These are phyloP conservation scores for Megalops cyprinoides DNA, from an alignment of 2,797 vertebrate species.

Conservation along the genomic window DNA sequence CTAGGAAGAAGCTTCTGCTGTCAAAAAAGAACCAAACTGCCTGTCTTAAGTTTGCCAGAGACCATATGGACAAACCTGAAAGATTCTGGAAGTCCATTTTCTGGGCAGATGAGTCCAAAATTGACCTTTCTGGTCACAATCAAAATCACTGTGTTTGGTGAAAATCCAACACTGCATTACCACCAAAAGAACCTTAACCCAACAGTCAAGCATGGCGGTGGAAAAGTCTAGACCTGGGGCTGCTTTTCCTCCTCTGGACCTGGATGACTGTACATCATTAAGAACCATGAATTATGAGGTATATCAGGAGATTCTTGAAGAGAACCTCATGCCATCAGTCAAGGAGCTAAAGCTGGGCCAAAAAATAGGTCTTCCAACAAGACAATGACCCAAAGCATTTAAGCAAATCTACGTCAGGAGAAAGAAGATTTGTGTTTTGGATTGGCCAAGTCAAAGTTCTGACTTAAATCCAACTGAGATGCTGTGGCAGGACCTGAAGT, in stretches of 20 bases:
- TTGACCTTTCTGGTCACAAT: neutral
- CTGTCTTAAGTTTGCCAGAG: too few species aligned
- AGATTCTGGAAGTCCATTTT: neutral
- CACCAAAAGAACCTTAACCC: neutral
- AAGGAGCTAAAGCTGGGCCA: too few species aligned
- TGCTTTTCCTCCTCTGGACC: too few species aligned
- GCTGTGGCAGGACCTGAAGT: neutral
- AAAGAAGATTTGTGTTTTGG: too few species aligned
- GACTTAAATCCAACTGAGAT: too few species aligned
- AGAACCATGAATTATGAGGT: constrained; percentile 8
- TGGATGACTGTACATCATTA: neutral
- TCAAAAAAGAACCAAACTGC: too few species aligned
- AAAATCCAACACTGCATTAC: neutral
- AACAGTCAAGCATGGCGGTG: too few species aligned
- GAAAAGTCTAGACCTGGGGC: too few species aligned
- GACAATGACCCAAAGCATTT: neutral
- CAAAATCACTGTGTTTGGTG: too few species aligned
- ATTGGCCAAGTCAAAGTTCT: too few species aligned
- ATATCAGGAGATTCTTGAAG: constrained; percentile 8
- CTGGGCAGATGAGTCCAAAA: neutral
- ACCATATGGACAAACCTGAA: neutral
- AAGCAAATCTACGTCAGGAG: neutral
- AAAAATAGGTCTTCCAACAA: neutral
- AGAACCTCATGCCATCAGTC: constrained; percentile 1
- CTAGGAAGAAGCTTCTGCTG: too few species aligned